These are phyloP conservation scores for Gymnopithys bicolor DNA, from an alignment of 2,797 vertebrate species.

Conservation along the genomic window DNA sequence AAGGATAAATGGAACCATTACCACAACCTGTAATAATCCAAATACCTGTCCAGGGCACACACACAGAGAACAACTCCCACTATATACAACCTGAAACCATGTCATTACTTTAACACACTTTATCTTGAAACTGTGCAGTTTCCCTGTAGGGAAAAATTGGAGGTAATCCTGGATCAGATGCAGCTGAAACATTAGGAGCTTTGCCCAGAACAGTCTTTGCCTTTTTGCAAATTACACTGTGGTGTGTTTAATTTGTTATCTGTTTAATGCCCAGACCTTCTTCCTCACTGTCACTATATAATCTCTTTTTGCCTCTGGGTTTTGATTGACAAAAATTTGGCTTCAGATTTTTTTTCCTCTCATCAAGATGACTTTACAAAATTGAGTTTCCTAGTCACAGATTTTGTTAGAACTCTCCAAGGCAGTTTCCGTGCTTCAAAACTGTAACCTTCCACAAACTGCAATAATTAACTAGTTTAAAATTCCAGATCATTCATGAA, in stretches of 20 bases:
- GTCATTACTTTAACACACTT: background rate
- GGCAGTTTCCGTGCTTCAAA: background rate
- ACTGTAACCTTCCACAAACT: background rate
- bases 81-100: background rate
- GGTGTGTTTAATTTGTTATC: background rate
- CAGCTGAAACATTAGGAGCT: background rate
- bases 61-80: background rate
- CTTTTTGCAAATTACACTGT: background rate
- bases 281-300: background rate
- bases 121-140: background rate
- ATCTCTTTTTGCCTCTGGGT: background rate
- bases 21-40: background rate
- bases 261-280: background rate
- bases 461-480: background rate
- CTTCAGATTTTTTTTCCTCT: background rate
- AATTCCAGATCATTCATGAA: background rate
- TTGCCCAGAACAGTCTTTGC: background rate
- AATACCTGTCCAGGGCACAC: background rate
- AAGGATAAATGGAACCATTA: background rate
- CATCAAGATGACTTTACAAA: background rate
- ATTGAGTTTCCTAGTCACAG: background rate
- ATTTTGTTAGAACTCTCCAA: background rate
- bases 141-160: background rate
- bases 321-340: slow-evolving; percentile 5
- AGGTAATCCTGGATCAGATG: background rate